Evolutionary conservation across 2,113 vertebrate species (phyloP).

Genomic region (Alaudala cheleensis): DNA sequence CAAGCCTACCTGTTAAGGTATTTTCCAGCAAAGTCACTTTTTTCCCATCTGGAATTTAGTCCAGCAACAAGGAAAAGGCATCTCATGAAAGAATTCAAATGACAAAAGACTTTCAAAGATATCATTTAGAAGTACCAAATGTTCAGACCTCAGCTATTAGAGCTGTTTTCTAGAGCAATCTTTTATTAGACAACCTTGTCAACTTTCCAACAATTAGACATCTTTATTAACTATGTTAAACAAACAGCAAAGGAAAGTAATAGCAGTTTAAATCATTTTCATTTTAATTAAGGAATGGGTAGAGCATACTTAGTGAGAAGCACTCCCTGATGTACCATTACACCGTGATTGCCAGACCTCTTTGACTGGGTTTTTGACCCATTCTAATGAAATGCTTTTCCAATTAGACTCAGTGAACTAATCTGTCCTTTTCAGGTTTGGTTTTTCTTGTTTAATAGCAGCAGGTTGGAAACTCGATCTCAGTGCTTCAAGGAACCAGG

Average conservation of each 20-base stretch:
- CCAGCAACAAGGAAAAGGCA: not conserved
- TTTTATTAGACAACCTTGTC: not conserved
- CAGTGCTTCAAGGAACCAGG: constrained; percentile 36
- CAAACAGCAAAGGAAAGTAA: constrained; percentile 52
- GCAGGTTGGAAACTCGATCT: constrained; percentile 59
- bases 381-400: constrained; percentile 72
- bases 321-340: constrained; percentile 63
- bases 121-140: not conserved
- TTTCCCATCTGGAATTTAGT: not conserved
- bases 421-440: constrained; percentile 59
- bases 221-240: constrained; percentile 34
- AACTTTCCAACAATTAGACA: constrained; percentile 15
- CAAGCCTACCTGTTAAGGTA: not conserved
- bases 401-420: constrained; percentile 65
- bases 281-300: constrained; percentile 68
- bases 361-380: constrained; percentile 63
- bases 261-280: constrained; percentile 61
- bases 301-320: constrained; percentile 56
- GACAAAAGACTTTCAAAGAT: not conserved
- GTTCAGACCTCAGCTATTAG: not conserved
- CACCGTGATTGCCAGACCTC: constrained; percentile 49
- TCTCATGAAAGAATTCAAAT: not conserved
- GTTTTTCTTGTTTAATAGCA: constrained; percentile 44
- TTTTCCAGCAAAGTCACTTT: not conserved
- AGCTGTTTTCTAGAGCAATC: not conserved